A percentile compares a stretch with the other conserved stretches of the same genome.
phyloP scores from a whole-genome alignment of 1,140 invertebrate species.

The Teleopsis dalmanni region DNA sequence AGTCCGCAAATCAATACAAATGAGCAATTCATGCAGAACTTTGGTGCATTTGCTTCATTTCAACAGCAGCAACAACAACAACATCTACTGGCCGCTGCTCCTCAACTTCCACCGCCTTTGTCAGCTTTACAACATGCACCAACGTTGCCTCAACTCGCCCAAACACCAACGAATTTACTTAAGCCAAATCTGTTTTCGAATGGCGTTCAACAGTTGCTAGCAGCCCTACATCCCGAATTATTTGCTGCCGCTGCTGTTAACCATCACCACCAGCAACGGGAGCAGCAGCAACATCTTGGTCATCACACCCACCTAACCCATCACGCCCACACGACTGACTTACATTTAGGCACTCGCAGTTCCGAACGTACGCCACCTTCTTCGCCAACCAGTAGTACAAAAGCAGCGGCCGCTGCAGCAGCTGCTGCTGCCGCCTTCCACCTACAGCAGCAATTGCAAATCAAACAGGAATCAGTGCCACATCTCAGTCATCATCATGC shows the following conservation, averaged over 20 bases:
- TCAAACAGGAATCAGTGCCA: slow-evolving; percentile 35
- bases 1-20: slow-evolving; percentile 73
- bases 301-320: slow-evolving; percentile 1
- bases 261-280: slow-evolving; percentile 37
- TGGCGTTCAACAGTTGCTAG: slow-evolving; percentile 40
- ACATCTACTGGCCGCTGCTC: slow-evolving; percentile 17
- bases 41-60: slow-evolving; percentile 34
- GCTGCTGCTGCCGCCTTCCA: slow-evolving; percentile 31
- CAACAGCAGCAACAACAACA: slow-evolving; percentile 33
- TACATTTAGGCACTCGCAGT: slow-evolving; percentile 15
- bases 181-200: slow-evolving; percentile 41
- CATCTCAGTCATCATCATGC: slow-evolving; percentile 32
- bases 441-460: slow-evolving; percentile 36
- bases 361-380: slow-evolving; percentile 21
- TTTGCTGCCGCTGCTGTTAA: slow-evolving; percentile 38
- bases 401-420: slow-evolving; percentile 17
- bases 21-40: slow-evolving; percentile 41
- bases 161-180: slow-evolving; percentile 40
- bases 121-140: slow-evolving; percentile 28
- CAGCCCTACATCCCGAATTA: slow-evolving; percentile 38
- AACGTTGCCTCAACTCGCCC: slow-evolving; percentile 31
- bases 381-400: slow-evolving; percentile 18
- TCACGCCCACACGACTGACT: slow-evolving; percentile 17
- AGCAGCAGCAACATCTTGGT: slow-evolving; percentile 16
- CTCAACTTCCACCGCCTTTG: slow-evolving; percentile 18